phyloP scores from a whole-genome alignment of 2,113 vertebrate genomes.

The Orthochromis indermauri region DNA sequence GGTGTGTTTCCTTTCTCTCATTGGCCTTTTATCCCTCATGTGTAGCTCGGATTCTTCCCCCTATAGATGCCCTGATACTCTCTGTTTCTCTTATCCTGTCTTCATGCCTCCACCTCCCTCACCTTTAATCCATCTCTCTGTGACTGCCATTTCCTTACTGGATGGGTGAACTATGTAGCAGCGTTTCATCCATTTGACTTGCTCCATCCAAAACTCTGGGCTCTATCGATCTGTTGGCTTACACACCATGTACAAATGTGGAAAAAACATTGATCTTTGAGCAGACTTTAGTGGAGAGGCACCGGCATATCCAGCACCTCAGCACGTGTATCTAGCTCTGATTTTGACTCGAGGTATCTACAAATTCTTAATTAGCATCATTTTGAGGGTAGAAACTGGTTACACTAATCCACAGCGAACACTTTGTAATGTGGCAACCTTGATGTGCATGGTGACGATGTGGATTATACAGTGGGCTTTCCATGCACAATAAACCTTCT shows the following conservation, averaged over 20 bases:
- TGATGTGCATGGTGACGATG: background rate
- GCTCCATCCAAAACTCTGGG: background rate
- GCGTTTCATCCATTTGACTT: background rate
- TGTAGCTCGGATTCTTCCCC: background rate
- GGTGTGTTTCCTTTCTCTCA: background rate
- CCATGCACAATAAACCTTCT: background rate
- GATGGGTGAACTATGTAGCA: background rate
- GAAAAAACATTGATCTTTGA: constrained; percentile 8
- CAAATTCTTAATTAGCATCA: background rate
- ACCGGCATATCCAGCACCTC: background rate
- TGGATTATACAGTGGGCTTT: background rate
- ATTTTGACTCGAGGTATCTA: background rate
- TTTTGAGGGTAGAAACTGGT: background rate
- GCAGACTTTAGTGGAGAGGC: background rate
- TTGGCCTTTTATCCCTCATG: background rate
- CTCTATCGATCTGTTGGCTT: constrained; percentile 29
- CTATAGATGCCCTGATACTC: background rate
- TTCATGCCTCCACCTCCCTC: background rate
- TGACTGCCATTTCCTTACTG: background rate
- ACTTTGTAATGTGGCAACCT: background rate
- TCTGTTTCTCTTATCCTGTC: background rate
- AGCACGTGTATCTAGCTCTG: background rate
- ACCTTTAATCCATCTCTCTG: background rate
- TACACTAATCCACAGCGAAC: background rate
- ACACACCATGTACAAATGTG: constrained; percentile 19